A percentile compares a stretch with the other conserved stretches of the same genome.
phyloP scores from a whole-genome alignment of 2,113 vertebrate species.

The Syngnathus typhle region DNA sequence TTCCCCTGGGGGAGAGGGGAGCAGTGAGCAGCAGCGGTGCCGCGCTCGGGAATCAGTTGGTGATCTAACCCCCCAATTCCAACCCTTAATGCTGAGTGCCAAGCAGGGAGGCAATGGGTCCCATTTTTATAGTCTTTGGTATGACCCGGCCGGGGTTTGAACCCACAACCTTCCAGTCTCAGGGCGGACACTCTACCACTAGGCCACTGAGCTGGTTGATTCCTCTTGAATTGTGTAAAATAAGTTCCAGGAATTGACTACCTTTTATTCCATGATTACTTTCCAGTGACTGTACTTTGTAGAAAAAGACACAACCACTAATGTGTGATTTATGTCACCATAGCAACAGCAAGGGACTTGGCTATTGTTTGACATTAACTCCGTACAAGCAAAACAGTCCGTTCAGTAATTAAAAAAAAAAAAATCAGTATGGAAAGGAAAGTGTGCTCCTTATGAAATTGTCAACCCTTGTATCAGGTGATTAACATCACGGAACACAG shows the following conservation, averaged over 20 bases:
- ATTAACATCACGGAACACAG: not conserved
- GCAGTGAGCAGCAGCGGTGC: too few species aligned
- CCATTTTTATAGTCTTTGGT: too few species aligned
- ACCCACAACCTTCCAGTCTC: too few species aligned
- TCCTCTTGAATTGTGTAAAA: slow-evolving; percentile 1
- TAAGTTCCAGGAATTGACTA: not conserved
- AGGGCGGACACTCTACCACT: too few species aligned
- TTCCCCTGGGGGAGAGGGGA: too few species aligned
- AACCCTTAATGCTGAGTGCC: too few species aligned
- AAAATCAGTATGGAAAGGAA: too few species aligned
- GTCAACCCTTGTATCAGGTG: not conserved
- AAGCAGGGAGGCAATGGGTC: too few species aligned
- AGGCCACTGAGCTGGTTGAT: too few species aligned
- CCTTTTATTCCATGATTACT: not conserved
- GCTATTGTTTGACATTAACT: slow-evolving; percentile 23
- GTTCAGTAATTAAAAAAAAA: not conserved
- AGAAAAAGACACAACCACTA: slow-evolving; percentile 11
- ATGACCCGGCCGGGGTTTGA: too few species aligned
- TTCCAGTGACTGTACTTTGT: slow-evolving; percentile 11
- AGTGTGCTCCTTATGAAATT: not conserved
- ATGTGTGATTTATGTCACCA: slow-evolving; percentile 38
- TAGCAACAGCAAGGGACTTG: slow-evolving; percentile 39
- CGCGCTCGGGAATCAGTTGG: too few species aligned
- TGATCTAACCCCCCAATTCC: too few species aligned
- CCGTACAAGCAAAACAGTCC: not conserved